Evolutionary conservation across 2,797 vertebrate species (phyloP).

Genomic region (Saguinus oedipus): DNA sequence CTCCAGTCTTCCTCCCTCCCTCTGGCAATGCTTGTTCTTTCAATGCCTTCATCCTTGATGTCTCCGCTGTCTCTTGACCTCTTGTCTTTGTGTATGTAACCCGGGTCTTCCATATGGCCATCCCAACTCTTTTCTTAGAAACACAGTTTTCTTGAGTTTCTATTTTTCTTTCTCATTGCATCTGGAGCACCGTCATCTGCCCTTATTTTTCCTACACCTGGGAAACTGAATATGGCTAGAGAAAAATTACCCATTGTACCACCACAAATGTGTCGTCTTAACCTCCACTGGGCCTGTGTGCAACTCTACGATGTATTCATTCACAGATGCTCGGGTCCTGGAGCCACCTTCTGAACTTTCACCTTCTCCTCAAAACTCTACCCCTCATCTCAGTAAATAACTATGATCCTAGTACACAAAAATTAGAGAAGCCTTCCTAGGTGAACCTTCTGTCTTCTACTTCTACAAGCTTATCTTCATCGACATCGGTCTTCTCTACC

Average conservation of each 20-base stretch:
- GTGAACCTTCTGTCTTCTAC: background rate
- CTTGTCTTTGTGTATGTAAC: background rate
- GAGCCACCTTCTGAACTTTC: background rate
- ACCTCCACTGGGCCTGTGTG: background rate
- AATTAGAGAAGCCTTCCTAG: background rate
- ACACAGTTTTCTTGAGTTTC: background rate
- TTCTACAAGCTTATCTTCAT: slow-evolving; percentile 25
- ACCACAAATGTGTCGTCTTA: background rate
- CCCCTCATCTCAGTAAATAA: background rate
- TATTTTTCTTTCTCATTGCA: too few species aligned
- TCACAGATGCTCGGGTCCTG: background rate
- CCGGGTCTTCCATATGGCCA: background rate
- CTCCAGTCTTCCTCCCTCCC: background rate
- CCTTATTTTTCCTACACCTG: background rate
- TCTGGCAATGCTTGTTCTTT: background rate
- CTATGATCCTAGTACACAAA: background rate
- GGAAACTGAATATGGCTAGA: background rate
- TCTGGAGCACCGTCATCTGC: background rate
- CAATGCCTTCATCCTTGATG: background rate
- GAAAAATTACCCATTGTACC: background rate
- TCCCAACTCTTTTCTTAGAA: background rate
- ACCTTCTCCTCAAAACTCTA: background rate
- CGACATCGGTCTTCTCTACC: slow-evolving; percentile 19
- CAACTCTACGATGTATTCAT: background rate
- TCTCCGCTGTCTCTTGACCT: background rate